phyloP scores from a whole-genome alignment of 2,113 vertebrate genomes.

The Physeter macrocephalus region DNA sequence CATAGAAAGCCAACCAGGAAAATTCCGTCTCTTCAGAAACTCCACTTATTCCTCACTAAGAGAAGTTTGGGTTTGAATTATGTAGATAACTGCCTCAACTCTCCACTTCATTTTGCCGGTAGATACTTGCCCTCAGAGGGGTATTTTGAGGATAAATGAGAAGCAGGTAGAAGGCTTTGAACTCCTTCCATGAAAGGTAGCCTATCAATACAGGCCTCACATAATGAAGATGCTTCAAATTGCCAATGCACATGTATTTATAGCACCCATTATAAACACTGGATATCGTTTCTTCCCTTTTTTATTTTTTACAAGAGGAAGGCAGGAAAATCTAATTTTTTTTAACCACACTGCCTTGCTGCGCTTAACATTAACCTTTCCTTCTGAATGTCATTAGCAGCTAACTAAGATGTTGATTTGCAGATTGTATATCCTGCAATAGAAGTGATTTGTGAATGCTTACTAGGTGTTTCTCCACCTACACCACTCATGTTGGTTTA shows the following conservation, averaged over 20 bases:
- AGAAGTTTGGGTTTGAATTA: constrained; percentile 48
- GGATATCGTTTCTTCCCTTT: background rate
- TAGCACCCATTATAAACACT: constrained; percentile 34
- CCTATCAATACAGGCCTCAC: constrained; percentile 50
- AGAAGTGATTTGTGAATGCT: constrained; percentile 78
- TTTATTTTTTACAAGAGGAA: constrained; percentile 56
- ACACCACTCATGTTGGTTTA: constrained; percentile 75
- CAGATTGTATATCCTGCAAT: constrained; percentile 77
- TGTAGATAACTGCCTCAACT: constrained; percentile 35
- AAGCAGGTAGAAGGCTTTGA: constrained; percentile 34
- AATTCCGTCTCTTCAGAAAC: background rate
- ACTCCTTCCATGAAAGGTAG: constrained; percentile 40
- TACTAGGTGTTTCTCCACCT: constrained; percentile 80
- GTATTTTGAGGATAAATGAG: constrained; percentile 59
- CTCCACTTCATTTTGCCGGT: constrained; percentile 34
- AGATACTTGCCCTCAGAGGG: constrained; percentile 46
- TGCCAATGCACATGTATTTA: constrained; percentile 49
- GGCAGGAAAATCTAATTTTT: constrained; percentile 51
- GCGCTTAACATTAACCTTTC: constrained; percentile 76
- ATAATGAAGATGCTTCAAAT: constrained; percentile 63
- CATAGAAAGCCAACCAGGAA: background rate
- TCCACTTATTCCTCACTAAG: background rate
- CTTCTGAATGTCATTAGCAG: constrained; percentile 79
- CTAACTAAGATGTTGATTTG: constrained; percentile 84
- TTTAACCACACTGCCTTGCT: constrained; percentile 63